A percentile compares a stretch with the other conserved stretches of the same genome.
These are phyloP conservation scores for Meta bourneti DNA, from an alignment of 2,888 invertebrate genomes.

Conservation along the genomic window DNA sequence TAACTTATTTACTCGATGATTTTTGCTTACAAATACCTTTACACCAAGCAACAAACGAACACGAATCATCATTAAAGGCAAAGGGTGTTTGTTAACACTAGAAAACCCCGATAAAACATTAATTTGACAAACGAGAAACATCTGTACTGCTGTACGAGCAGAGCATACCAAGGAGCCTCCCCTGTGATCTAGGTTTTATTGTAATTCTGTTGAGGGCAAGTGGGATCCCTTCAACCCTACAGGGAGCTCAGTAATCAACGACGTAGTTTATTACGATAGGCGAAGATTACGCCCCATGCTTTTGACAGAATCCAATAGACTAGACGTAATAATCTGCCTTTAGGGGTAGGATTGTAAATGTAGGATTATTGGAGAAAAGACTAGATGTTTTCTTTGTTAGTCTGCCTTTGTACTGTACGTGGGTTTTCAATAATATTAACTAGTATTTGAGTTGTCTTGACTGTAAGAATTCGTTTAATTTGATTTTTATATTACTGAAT, in stretches of 20 bases:
- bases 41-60: too few species aligned
- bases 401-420: too few species aligned
- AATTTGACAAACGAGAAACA: neutral
- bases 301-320: conserved; percentile 27
- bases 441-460: too few species aligned
- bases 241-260: conserved; percentile 38
- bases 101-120: neutral
- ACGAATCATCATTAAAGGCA: too few species aligned
- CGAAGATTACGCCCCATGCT: conserved; percentile 14
- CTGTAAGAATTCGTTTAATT: too few species aligned
- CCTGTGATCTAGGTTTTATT: neutral
- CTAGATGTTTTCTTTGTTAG: too few species aligned
- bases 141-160: too few species aligned
- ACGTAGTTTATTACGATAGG: conserved; percentile 33
- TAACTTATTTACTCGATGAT: too few species aligned
- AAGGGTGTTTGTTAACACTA: neutral
- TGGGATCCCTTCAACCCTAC: neutral
- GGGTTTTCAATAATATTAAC: too few species aligned
- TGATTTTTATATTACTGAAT: too few species aligned
- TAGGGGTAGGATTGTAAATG: neutral
- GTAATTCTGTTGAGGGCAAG: conserved; percentile 30
- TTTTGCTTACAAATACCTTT: too few species aligned
- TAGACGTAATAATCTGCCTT: conserved; percentile 2
- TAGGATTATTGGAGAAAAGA: neutral
- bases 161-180: neutral